Conservation (phyloP, 92 coral and sea anemone genomes). For the Paragorgia papillata region DNA sequence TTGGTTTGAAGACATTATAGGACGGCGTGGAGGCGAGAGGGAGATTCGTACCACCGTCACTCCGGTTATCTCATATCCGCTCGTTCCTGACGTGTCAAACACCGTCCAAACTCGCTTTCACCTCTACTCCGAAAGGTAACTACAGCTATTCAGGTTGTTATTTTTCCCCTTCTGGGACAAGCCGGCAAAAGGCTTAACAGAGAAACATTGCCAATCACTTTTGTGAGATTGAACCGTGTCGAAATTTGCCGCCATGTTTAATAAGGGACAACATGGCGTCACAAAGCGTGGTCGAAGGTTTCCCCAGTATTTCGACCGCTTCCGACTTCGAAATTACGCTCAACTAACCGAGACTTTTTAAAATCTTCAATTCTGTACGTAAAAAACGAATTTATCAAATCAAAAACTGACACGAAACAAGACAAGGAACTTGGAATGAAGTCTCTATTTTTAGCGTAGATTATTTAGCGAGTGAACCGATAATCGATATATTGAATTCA, state of each 20-base stretch:
- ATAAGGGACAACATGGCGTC: constrained; percentile 41
- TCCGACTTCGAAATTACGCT: not conserved
- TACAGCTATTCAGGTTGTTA: not conserved
- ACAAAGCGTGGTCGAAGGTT: constrained; percentile 35
- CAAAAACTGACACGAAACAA: too few relatives aligned
- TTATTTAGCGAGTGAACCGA: not conserved
- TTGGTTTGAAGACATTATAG: constrained; percentile 26
- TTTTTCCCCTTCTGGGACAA: not conserved
- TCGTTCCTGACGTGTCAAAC: constrained; percentile 42
- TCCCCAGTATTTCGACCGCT: not conserved
- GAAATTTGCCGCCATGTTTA: constrained; percentile 46
- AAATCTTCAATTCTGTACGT: not conserved
- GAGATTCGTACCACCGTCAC: constrained; percentile 29
- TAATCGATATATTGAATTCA: constrained; percentile 11
- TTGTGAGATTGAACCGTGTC: not conserved
- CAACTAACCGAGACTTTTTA: not conserved
- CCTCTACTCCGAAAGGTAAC: not conserved
- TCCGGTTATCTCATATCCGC: constrained; percentile 33
- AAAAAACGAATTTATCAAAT: not conserved
- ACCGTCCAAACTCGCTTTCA: not conserved
- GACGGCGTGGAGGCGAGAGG: constrained; percentile 25
- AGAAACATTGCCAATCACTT: not conserved
- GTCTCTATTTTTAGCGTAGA: constrained; percentile 26
- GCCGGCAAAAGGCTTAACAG: not conserved
- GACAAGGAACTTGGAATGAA: too few relatives aligned